Evolutionary conservation across 2,113 vertebrate genomes (phyloP).

Genomic region (Siniperca chuatsi): DNA sequence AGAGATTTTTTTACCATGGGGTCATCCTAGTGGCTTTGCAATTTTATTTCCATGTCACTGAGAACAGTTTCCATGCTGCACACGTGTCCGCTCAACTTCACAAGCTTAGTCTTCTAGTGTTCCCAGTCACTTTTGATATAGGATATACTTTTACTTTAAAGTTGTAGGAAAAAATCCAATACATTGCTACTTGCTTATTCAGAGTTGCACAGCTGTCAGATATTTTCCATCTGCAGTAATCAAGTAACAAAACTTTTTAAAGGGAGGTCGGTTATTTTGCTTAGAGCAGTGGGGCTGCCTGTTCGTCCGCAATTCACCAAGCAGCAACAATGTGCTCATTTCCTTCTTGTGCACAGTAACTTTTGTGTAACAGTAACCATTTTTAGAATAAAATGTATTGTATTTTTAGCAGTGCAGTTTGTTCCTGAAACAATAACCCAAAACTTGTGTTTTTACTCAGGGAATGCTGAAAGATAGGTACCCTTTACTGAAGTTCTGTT

Average conservation of each 20-base stretch:
- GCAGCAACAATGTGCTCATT: not conserved
- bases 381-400: conserved; percentile 1
- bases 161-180: conserved; percentile 15
- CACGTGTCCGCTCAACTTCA: conserved; percentile 58
- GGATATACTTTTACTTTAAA: conserved; percentile 43
- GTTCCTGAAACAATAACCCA: not conserved
- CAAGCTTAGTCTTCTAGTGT: conserved; percentile 20
- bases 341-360: conserved; percentile 4
- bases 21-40: conserved; percentile 33
- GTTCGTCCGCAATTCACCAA: conserved; percentile 7
- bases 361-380: not conserved
- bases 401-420: not conserved
- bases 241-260: conserved; percentile 10
- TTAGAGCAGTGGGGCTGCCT: not conserved
- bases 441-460: not conserved
- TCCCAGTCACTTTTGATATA: conserved; percentile 9
- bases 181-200: conserved; percentile 23
- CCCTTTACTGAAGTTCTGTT: not conserved
- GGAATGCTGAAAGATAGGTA: not conserved
- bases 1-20: conserved; percentile 25
- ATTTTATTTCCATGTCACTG: conserved; percentile 55
- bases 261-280: not conserved
- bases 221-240: conserved; percentile 72
- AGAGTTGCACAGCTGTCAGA: conserved; percentile 65
- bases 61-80: conserved; percentile 70